Conservation (phyloP, 2,797 vertebrate genomes). For the Micromesistius poutassou region DNA sequence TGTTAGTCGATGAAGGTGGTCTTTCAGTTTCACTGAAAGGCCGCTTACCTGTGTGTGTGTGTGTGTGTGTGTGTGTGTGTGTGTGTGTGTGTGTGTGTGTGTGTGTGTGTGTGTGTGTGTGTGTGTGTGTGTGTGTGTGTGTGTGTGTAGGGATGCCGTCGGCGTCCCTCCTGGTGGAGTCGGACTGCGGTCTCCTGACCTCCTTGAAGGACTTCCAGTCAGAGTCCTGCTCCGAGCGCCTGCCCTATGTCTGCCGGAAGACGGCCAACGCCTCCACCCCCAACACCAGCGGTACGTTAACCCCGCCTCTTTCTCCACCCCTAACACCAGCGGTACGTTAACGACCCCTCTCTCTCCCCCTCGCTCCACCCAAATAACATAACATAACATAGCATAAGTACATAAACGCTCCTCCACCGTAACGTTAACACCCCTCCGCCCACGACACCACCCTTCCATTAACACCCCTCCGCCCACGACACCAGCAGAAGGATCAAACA, state of each 20-base stretch:
- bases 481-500: no score
- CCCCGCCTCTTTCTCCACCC: neutral
- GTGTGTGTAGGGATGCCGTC: slow-evolving; percentile 64
- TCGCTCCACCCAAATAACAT: no score
- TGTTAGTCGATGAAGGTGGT: neutral
- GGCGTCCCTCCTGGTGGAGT: slow-evolving; percentile 55
- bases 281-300: slow-evolving; percentile 66
- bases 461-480: no score
- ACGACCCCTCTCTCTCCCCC: no score
- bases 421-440: no score
- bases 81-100: neutral
- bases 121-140: neutral
- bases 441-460: no score
- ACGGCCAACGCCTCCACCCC: slow-evolving; percentile 49
- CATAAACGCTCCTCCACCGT: no score
- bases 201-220: slow-evolving; percentile 72
- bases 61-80: slow-evolving; percentile 12
- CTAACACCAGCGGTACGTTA: no score
- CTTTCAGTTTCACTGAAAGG: neutral
- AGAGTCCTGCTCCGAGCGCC: slow-evolving; percentile 70
- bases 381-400: no score
- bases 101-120: slow-evolving; percentile 15
- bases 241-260: slow-evolving; percentile 92
- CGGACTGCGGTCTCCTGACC: slow-evolving; percentile 82
- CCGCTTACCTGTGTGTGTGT: slow-evolving; percentile 12